Base-by-base conservation (phyloP, 1,140 invertebrate genomes). In the Leguminivora glycinivorella region DNA sequence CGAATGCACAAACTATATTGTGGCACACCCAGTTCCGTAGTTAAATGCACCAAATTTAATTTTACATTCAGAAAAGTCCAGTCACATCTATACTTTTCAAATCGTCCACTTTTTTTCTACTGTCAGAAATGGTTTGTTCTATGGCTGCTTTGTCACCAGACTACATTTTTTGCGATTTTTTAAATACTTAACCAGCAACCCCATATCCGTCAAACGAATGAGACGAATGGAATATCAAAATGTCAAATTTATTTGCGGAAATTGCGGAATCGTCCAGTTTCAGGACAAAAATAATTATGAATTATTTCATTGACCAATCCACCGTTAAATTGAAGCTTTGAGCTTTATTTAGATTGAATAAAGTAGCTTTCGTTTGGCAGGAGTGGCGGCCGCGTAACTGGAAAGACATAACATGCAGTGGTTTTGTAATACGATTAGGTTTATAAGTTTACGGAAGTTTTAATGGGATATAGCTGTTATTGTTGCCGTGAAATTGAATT, bases 221-320 rank as follows among this genome's bases (percentile, higher is more conserved):
- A 56, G 19, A 14, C 52, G 19, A 58, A 26, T n/a, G 25, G 3
- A 25, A 58, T 26, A 58, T n/a, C 4, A 17, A 29, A 26, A 29
- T n/a, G 56, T 58, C 56, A 58, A 58, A 29, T 26, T 58, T 58
- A 58, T 58, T 58, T 58, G 25, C 56, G 56, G 56, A 58, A 26
- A 52, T 63, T 63, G 26, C 58, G 58, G 58, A 63, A 63, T 63
- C 58, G 25, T 63, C 19, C 2, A n/a, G 43, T 52, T 52, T 29
- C 26, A 63, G 58, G 34, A 29, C 26, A 31, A 29, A 63, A 63
- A 63, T 63, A 63, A 63, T 63, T 63, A 63, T 63, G 29, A 63
- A 17, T 63, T 63, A 63, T 63, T 63, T 31, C 17, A 29, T 31
- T 63, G 58, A 63, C 58, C 58, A 19, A 63, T 63, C 58, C 26